Evolutionary conservation across 2,797 vertebrate genomes (phyloP).

Genomic region (Coluber constrictor): DNA sequence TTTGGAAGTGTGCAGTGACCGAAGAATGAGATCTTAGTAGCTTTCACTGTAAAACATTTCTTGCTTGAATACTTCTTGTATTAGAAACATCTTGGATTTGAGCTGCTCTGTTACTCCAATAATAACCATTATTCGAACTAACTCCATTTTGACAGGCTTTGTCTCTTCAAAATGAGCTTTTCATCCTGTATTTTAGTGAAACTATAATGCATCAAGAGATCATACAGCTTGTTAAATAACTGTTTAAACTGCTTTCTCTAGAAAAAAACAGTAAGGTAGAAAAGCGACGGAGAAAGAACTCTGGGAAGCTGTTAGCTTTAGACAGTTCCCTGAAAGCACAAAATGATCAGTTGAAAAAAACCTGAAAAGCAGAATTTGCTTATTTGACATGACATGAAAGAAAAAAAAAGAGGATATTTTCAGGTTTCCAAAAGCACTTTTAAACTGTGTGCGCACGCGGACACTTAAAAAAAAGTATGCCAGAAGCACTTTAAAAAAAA

Average conservation of each 20-base stretch:
- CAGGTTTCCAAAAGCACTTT: slow-evolving; percentile 47
- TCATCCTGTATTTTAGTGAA: slow-evolving; percentile 17
- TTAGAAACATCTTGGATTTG: slow-evolving; percentile 16
- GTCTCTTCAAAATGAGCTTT: slow-evolving; percentile 34
- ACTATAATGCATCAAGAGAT: slow-evolving; percentile 29
- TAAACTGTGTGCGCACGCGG: background rate
- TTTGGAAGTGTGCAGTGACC: background rate
- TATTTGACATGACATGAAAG: background rate
- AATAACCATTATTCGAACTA: background rate
- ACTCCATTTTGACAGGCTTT: background rate
- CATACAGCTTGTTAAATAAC: slow-evolving; percentile 40
- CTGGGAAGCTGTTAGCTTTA: slow-evolving; percentile 9
- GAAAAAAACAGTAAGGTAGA: slow-evolving; percentile 34
- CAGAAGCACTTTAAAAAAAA: slow-evolving; percentile 62
- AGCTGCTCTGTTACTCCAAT: slow-evolving; percentile 36
- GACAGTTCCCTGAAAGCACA: slow-evolving; percentile 20
- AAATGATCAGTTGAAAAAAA: slow-evolving; percentile 26
- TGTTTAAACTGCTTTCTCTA: slow-evolving; percentile 30
- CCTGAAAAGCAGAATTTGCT: slow-evolving; percentile 14
- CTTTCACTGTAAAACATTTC: slow-evolving; percentile 1
- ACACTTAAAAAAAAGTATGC: background rate
- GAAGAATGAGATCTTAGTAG: slow-evolving; percentile 13
- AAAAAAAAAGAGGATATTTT: slow-evolving; percentile 35
- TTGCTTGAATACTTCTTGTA: slow-evolving; percentile 12
- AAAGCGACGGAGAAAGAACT: background rate